Evolutionary conservation across 2,113 vertebrate species (phyloP).

Genomic region (Bothrops jararaca): DNA sequence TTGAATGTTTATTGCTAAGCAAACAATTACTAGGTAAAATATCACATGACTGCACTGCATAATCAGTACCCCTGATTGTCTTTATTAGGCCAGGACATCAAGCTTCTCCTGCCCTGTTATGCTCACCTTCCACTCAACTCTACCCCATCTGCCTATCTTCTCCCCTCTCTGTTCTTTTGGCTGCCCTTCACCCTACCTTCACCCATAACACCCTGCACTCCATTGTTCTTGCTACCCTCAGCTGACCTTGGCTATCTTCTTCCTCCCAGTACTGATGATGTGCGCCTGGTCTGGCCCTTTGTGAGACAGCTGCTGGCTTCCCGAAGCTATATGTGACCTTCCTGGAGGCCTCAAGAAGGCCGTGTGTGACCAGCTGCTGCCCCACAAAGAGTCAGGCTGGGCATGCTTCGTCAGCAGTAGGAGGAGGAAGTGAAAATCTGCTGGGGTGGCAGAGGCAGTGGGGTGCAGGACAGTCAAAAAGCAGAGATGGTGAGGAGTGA

Average conservation of each 20-base stretch:
- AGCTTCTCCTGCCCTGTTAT: background rate
- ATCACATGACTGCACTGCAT: background rate
- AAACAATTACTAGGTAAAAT: background rate
- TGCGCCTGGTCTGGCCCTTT: background rate
- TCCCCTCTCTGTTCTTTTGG: background rate
- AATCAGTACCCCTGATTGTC: background rate
- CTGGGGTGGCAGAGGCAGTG: background rate
- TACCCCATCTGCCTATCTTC: background rate
- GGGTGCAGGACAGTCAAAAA: background rate
- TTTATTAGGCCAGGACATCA: background rate
- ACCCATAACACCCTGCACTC: background rate
- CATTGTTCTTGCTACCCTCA: background rate
- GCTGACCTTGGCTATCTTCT: background rate
- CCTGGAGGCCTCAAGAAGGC: background rate
- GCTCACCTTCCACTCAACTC: background rate
- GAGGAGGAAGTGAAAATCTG: background rate
- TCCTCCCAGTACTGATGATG: background rate
- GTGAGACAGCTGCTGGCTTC: background rate
- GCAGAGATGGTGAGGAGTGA: background rate
- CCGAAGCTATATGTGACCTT: background rate
- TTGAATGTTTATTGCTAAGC: background rate
- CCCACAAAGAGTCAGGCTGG: background rate
- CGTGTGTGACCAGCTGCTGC: background rate
- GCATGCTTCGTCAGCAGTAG: background rate
- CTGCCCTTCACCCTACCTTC: background rate